Percentiles rank a stretch among this genome's conserved stretches.
Conservation (phyloP, 2,113 vertebrate species). For the Macrotus californicus region DNA sequence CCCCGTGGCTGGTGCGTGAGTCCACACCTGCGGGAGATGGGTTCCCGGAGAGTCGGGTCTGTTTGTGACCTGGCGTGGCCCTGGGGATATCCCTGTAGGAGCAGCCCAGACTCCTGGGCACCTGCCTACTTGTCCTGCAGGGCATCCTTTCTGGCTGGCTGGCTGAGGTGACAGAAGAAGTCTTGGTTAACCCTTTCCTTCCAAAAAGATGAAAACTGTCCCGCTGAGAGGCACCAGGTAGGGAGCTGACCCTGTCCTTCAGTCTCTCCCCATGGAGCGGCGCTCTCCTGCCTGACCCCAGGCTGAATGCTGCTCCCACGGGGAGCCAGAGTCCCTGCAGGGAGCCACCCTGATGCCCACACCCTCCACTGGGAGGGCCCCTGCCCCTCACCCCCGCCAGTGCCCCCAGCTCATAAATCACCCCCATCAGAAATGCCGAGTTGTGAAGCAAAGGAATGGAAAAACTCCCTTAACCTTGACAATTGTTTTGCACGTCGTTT, state of each 20-base stretch:
- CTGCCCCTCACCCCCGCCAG: accelerated
- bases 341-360: neutral
- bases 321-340: neutral
- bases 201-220: neutral
- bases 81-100: too few relatives aligned
- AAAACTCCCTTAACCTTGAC: slow-evolving; percentile 60
- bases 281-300: accelerated
- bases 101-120: neutral
- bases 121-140: accelerated
- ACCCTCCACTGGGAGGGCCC: neutral
- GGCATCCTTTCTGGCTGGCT: neutral
- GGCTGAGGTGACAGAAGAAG: neutral
- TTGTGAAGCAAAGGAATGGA: slow-evolving; percentile 70
- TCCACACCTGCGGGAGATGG: neutral
- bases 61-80: accelerated
- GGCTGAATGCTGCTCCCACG: neutral
- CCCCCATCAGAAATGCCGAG: slow-evolving; percentile 68
- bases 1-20: neutral
- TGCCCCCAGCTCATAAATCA: slow-evolving; percentile 57
- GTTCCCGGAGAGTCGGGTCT: accelerated
- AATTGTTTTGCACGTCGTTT: slow-evolving; percentile 76
- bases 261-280: neutral
- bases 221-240: neutral
- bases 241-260: accelerated
- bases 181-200: neutral